Percentiles rank a stretch among this genome's conserved stretches.
phyloP scores from a whole-genome alignment of 37 sponge, comb jelly and placozoan species.

The Hexactinellida sp. region DNA sequence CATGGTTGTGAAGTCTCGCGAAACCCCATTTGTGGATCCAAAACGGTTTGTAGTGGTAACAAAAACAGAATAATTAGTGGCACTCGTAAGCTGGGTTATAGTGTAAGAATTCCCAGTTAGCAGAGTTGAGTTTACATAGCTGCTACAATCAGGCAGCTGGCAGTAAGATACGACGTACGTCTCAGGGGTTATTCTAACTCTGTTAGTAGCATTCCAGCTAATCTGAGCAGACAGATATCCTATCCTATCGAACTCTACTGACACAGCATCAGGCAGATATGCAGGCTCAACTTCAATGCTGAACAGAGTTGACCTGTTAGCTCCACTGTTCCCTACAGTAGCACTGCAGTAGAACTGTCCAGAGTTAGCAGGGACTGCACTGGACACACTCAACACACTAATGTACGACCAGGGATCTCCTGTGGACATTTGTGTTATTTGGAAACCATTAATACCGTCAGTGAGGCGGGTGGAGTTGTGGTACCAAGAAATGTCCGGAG shows the following conservation, averaged over 20 bases:
- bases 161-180: neutral
- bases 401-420: neutral
- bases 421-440: neutral
- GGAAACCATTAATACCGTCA: neutral
- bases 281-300: neutral
- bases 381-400: neutral
- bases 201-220: neutral
- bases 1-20: neutral
- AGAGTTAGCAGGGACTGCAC: neutral
- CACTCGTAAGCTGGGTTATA: neutral
- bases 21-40: neutral
- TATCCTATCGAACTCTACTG: neutral
- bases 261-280: neutral
- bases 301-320: neutral
- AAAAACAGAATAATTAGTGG: neutral
- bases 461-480: neutral
- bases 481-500: neutral
- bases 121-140: neutral
- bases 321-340: neutral
- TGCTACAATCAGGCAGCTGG: neutral
- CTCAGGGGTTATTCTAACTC: neutral
- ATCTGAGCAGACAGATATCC: neutral
- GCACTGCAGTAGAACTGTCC: neutral
- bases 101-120: neutral
- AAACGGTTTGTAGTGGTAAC: neutral